Base-by-base conservation (phyloP, 2,797 vertebrate species). In the Spinibarbus caldwelli region DNA sequence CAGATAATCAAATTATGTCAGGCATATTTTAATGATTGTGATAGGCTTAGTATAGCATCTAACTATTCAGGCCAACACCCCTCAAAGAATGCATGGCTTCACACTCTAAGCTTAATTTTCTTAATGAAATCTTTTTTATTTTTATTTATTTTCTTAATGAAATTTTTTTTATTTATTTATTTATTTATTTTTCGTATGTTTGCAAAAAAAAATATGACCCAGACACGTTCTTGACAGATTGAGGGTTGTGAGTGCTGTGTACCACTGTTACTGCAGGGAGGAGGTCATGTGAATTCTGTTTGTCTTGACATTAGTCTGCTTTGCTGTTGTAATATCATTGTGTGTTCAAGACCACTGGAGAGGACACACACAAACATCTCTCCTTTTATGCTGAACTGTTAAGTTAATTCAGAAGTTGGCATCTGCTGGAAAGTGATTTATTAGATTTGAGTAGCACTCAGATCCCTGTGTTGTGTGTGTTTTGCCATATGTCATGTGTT, bases 401-500 rank as follows among this genome's bases (percentile, higher is more conserved):
- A 45, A 79, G 62, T 80, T 66, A 80, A 80, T 67, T 49, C 11
- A 49, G 19, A 80, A 34, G 43, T 43, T 79, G 77, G 59, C 77
- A 66, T 79, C 77, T 79, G 77, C 38, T 64, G 59, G 52, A 66
- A 79, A 79, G 57, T 45, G 26, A 79, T 47, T 79, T 66, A 79
- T 67, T 80, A 45, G 17, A 67, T 80, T 80, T 80, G 26, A 67
- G 34, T 15, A 34, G 62, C 78, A 17, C 78, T 67, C 78, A 67
- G 62, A 26, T 49, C 41, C 62, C 78, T 64, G 81, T 47, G 36
- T 57, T 75, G 81, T 75, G 67, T 83, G 54, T 26, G 26, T 77
- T 52, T 78, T 78, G 38, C 77, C 78, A 80, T 68, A 47, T 68
- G 78, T 68, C 78, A 17, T 72, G 67, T 85, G 66, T 79, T 59